Evolutionary conservation across 2,113 vertebrate species (phyloP).

Genomic region (Anguilla rostrata): DNA sequence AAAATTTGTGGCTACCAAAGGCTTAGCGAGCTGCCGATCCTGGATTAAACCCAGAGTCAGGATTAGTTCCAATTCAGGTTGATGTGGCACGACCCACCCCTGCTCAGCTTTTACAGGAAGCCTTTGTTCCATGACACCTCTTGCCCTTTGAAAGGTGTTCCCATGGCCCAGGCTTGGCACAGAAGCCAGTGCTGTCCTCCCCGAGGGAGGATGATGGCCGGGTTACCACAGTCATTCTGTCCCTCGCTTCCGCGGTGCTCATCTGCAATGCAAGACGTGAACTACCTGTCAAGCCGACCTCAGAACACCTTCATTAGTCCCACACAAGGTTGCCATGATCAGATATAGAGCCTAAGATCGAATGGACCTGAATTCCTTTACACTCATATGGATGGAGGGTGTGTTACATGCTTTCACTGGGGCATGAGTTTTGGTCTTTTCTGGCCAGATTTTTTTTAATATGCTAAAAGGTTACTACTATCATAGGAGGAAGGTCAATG

Average conservation of each 20-base stretch:
- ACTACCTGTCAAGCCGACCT: neutral
- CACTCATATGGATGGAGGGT: no score
- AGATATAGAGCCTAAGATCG: neutral
- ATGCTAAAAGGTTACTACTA: neutral
- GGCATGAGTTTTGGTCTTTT: neutral
- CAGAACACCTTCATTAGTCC: neutral
- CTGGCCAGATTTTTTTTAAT: neutral
- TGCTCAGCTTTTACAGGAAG: neutral
- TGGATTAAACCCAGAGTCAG: neutral
- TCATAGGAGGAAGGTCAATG: neutral
- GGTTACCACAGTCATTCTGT: neutral
- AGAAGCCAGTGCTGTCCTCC: neutral
- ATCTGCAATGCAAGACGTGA: neutral
- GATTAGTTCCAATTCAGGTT: slow-evolving; percentile 13
- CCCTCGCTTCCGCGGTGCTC: neutral
- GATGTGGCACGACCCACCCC: slow-evolving; percentile 15
- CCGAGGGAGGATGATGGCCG: neutral
- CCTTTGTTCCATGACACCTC: slow-evolving; percentile 17
- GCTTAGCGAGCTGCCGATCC: no score
- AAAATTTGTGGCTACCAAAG: no score
- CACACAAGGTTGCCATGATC: neutral
- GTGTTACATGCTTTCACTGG: no score
- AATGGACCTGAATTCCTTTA: no score
- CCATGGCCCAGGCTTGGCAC: slow-evolving; percentile 11
- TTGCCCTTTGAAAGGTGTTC: slow-evolving; percentile 8